These are phyloP conservation scores for Notolepis coatsorum DNA, from an alignment of 2,797 vertebrate species.

Conservation along the genomic window DNA sequence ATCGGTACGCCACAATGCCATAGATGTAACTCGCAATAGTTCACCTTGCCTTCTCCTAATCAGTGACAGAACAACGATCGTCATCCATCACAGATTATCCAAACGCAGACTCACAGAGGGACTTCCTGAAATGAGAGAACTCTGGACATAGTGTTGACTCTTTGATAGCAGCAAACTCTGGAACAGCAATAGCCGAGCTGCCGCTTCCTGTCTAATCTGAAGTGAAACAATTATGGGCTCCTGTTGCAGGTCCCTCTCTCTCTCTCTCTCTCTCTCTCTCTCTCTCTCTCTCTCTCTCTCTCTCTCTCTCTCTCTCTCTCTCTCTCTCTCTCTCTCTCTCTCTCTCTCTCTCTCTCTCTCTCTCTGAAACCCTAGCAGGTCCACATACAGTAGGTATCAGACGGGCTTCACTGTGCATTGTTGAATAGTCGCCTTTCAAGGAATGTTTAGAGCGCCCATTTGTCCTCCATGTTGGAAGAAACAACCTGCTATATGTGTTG, in stretches of 20 bases:
- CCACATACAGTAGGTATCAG: background rate
- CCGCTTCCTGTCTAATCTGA: slow-evolving; percentile 85
- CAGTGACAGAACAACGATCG: slow-evolving; percentile 14
- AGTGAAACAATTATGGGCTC: slow-evolving; percentile 72
- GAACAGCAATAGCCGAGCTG: slow-evolving; percentile 81
- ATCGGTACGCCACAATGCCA: background rate
- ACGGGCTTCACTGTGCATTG: slow-evolving; percentile 10
- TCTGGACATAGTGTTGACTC: slow-evolving; percentile 79
- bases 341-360: background rate
- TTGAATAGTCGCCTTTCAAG: too few relatives aligned
- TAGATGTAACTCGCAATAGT: slow-evolving; percentile 1
- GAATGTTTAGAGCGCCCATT: too few relatives aligned
- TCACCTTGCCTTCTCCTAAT: slow-evolving; percentile 19
- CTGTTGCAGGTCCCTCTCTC: slow-evolving; percentile 27
- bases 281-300: too few relatives aligned
- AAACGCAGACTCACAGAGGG: slow-evolving; percentile 66
- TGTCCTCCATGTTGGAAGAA: too few relatives aligned
- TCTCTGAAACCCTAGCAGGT: background rate
- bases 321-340: too few relatives aligned
- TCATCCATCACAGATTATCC: slow-evolving; percentile 55
- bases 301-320: too few relatives aligned
- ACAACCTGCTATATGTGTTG: too few relatives aligned
- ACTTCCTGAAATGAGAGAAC: slow-evolving; percentile 80
- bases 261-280: too few relatives aligned
- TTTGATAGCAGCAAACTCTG: slow-evolving; percentile 84